A percentile compares a stretch with the other conserved stretches of the same genome.
Conservation (phyloP, 1,140 invertebrate genomes). For the Bombus impatiens region DNA sequence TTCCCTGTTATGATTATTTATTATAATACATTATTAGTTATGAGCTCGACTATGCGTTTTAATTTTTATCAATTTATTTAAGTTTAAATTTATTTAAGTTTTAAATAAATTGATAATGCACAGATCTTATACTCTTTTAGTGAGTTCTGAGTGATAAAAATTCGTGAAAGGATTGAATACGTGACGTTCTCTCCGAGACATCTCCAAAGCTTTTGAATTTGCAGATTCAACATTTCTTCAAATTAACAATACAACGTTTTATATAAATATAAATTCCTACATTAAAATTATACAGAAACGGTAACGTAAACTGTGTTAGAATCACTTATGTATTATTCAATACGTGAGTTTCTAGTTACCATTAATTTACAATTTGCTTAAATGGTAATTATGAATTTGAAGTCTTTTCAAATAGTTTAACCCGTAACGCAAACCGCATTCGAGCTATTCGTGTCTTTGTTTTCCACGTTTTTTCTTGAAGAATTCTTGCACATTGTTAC, state of each 20-base stretch:
- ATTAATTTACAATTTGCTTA: not conserved
- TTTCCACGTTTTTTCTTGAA: not conserved
- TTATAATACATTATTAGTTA: not conserved
- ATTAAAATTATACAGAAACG: not conserved
- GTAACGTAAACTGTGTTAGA: slow-evolving; percentile 4
- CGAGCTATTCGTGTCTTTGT: not conserved
- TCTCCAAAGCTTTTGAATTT: too few species aligned
- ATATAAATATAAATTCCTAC: not conserved
- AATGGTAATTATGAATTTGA: not conserved
- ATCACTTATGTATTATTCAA: not conserved
- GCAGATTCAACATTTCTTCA: too few species aligned
- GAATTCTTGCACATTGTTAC: not conserved
- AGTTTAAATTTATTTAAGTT: too few species aligned
- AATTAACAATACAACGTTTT: too few species aligned
- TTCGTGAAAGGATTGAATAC: too few species aligned
- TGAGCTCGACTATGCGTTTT: not conserved
- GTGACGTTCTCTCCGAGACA: too few species aligned
- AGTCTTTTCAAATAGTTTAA: not conserved
- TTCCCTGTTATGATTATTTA: not conserved
- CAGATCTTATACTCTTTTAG: too few species aligned
- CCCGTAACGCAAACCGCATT: not conserved
- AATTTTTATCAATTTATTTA: too few species aligned
- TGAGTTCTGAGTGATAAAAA: too few species aligned
- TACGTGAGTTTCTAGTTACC: not conserved
- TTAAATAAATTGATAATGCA: too few species aligned